A percentile compares a stretch with the other conserved stretches of the same genome.
Conservation (phyloP, 2,113 vertebrate genomes). For the Quiscalus mexicanus region DNA sequence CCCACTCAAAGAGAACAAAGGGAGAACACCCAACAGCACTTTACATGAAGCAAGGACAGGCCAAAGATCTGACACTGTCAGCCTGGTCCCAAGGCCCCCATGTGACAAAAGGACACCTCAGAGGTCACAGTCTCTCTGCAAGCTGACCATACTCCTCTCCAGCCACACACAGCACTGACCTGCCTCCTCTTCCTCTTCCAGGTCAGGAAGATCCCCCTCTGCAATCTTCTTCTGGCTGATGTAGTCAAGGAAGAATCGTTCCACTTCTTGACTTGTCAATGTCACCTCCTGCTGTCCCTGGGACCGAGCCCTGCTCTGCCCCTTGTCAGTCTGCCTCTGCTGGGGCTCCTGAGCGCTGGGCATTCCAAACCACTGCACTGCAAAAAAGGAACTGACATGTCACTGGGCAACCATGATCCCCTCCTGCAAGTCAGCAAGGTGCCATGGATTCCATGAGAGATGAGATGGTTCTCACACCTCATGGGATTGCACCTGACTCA, state of each 20-base stretch:
- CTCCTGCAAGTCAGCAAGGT: neutral
- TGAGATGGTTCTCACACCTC: neutral
- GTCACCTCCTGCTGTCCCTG: neutral
- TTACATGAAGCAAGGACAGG: neutral
- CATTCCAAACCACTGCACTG: constrained; percentile 81
- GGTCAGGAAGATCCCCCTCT: constrained; percentile 78
- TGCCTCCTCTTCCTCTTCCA: constrained; percentile 69
- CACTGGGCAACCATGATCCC: neutral
- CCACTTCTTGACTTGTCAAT: constrained; percentile 48
- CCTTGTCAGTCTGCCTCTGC: neutral
- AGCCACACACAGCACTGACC: neutral
- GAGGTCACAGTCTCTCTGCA: neutral
- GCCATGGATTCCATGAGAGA: neutral
- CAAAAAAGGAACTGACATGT: neutral
- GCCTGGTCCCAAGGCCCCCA: neutral
- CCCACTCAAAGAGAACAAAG: neutral
- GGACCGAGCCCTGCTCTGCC: neutral
- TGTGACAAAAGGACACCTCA: neutral
- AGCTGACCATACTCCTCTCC: neutral
- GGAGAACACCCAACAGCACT: neutral
- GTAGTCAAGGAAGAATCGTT: constrained; percentile 83
- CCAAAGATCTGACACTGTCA: constrained; percentile 15
- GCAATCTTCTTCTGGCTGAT: constrained; percentile 83
- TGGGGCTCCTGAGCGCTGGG: neutral
- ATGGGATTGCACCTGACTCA: neutral